Evolutionary conservation across 2,113 vertebrate genomes (phyloP).

Genomic region (Plecotus auritus): DNA sequence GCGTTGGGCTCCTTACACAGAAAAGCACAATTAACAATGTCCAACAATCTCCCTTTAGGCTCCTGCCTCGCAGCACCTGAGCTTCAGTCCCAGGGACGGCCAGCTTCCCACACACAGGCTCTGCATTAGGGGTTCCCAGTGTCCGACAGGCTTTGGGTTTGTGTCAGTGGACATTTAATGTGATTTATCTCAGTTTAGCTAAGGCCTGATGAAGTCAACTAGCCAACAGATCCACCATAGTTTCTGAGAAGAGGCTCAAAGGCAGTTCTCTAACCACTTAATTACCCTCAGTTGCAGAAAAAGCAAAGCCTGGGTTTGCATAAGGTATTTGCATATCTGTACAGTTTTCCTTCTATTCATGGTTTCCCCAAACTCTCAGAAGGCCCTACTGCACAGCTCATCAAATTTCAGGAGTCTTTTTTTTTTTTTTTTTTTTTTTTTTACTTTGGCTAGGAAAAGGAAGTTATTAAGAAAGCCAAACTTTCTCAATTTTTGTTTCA

Average conservation of each 20-base stretch:
- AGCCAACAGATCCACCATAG: neutral
- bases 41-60: neutral
- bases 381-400: neutral
- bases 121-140: neutral
- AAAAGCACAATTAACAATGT: neutral
- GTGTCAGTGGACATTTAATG: constrained; percentile 48
- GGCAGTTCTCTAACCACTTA: constrained; percentile 1
- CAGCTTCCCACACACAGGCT: neutral
- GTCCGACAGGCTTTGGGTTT: neutral
- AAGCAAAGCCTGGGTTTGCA: constrained; percentile 11
- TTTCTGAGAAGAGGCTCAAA: constrained; percentile 23
- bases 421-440: neutral
- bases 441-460: neutral
- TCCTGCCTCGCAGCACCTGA: neutral
- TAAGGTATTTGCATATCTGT: constrained; percentile 34
- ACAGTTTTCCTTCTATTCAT: neutral
- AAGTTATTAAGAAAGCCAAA: constrained; percentile 10
- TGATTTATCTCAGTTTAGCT: neutral
- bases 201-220: constrained; percentile 45
- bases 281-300: constrained; percentile 1
- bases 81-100: fast-evolving
- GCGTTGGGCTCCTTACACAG: neutral
- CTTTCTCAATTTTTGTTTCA: neutral
- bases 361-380: neutral
- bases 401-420: neutral